Evolutionary conservation across 2,113 vertebrate species (phyloP), one percentile per base, ranked within the genome.

Genomic region (Odocoileus hemionus): DNA sequence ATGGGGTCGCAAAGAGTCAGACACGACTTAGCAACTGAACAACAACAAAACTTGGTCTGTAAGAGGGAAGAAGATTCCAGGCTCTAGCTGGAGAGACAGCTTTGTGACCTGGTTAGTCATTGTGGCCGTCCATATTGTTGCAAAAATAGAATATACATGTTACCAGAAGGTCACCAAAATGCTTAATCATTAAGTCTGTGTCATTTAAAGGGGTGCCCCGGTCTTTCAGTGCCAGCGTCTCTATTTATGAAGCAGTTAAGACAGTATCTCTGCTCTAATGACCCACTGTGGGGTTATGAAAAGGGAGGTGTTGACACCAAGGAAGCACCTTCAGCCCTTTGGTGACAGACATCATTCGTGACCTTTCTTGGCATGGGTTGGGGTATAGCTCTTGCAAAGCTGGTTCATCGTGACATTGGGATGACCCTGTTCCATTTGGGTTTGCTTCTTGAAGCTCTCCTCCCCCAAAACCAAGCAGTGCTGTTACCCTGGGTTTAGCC

Each of bases 141-240:
- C 25, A 33, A 57, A 82, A 39, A 50, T 19, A 3, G 54, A 94
- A 76, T 25, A 43, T 23, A 21, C 52, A 57, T 15, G 52, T 83
- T 23, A 55, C 21, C 61, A 2, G 25, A 16, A 95, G 76, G 45
- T 76, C 86, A 50, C 0, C 4, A 19, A 52, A 45, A 45, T 8
- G 9, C n/a, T 16, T 10, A 1, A 0, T 64, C 3, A 0, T 90
- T 2, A 11, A 1, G 10, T 6, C 12, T 5, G 1, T 36, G 39
- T 70, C 55, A n/a, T 4, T 45, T 10, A 64, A 92, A 39, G 16
- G 55, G 67, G 33, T 4, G 14, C 43, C 55, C 23, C 4, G 1
- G n/a, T 33, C 74, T 90, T 43, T 78, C 45, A 3, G 88, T 10
- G 28, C 70, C 61, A 5, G 2, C 1, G 45, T 14, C 47, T 57